A percentile compares a stretch with the other conserved stretches of the same genome.
phyloP scores from a whole-genome alignment of 1,140 invertebrate genomes.

The Atta texana region DNA sequence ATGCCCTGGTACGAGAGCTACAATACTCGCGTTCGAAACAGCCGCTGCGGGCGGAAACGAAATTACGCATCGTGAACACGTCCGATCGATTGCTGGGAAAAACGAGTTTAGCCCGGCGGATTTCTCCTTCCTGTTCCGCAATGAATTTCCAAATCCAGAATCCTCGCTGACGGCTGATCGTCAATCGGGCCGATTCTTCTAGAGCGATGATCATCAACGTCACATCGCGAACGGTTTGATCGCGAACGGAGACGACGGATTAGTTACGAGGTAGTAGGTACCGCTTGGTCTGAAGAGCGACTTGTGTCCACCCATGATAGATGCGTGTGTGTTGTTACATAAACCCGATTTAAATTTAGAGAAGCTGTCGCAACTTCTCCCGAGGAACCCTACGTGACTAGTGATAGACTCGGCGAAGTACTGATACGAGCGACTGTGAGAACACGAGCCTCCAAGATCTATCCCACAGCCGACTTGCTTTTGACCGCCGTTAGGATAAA shows the following conservation, averaged over 20 bases:
- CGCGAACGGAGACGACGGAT: conserved; percentile 68
- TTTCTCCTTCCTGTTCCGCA: conserved; percentile 40
- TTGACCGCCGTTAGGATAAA: conserved; percentile 87
- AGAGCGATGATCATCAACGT: not conserved
- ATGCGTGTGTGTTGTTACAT: conserved; percentile 39
- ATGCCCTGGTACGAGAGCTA: not conserved
- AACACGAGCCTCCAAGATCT: conserved; percentile 65
- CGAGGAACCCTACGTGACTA: conserved; percentile 71
- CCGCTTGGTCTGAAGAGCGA: conserved; percentile 62
- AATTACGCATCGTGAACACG: conserved; percentile 51
- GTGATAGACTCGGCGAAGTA: conserved; percentile 81
- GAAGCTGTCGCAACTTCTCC: conserved; percentile 65
- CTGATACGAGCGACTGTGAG: conserved; percentile 62
- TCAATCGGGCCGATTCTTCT: not conserved
- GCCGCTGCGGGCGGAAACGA: conserved; percentile 47
- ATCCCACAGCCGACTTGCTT: conserved; percentile 78
- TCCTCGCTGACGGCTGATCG: conserved; percentile 16
- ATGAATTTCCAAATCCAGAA: conserved; percentile 49
- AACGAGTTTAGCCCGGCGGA: conserved; percentile 53
- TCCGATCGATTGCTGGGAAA: conserved; percentile 46
- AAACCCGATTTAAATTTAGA: conserved; percentile 38
- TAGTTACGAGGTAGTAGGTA: conserved; percentile 73
- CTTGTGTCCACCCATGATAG: conserved; percentile 75
- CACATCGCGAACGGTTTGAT: conserved; percentile 56
- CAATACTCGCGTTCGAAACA: conserved; percentile 26